Evolutionary conservation across 2,113 vertebrate genomes (phyloP).

Genomic region (Hippolais icterina): DNA sequence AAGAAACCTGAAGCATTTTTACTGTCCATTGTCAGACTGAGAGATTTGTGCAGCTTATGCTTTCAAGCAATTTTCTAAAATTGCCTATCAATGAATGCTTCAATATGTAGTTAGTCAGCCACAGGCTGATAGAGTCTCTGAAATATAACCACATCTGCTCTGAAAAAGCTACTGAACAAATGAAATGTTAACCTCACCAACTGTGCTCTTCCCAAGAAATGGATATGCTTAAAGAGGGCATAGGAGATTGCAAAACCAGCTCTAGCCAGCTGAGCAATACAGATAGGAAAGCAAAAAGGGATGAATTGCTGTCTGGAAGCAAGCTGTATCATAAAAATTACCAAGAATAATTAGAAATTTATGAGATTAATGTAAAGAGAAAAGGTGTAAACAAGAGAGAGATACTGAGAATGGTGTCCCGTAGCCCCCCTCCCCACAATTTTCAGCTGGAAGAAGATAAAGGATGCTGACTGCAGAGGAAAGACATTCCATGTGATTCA

Average conservation of each 20-base stretch:
- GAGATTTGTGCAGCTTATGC: not conserved
- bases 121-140: not conserved
- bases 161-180: constrained; percentile 6
- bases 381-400: not conserved
- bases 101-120: constrained; percentile 14
- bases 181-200: not conserved
- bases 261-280: not conserved
- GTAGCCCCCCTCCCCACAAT: not conserved
- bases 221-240: not conserved
- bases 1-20: constrained; percentile 4
- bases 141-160: not conserved
- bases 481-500: not conserved
- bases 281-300: not conserved
- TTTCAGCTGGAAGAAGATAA: not conserved
- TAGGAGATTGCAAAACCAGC: not conserved
- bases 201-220: not conserved
- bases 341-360: not conserved
- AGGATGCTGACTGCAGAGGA: not conserved
- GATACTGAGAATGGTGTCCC: not conserved
- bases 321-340: not conserved
- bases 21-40: not conserved
- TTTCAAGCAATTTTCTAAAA: constrained; percentile 51
- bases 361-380: not conserved
- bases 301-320: not conserved
- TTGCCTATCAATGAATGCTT: constrained; percentile 2